Conservation (phyloP, 2,888 invertebrate species). For the Alentia gelatinosa region DNA sequence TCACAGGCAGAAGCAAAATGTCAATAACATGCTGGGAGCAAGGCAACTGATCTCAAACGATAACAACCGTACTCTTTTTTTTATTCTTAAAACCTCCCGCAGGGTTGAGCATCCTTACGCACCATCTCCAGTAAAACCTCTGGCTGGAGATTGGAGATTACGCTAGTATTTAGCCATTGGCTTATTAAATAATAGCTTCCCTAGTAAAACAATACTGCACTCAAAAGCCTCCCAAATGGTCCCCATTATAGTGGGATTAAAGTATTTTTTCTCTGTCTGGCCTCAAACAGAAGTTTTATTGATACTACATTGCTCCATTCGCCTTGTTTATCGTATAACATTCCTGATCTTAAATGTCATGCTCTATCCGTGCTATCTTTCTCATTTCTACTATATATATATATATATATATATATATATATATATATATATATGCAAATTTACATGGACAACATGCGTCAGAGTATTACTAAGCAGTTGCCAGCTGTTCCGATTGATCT, state of each 20-base stretch:
- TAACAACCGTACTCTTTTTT: neutral
- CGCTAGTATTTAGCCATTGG: neutral
- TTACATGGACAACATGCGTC: neutral
- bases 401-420: neutral
- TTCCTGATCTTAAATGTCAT: no score
- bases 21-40: neutral
- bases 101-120: no score
- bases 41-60: neutral
- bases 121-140: no score
- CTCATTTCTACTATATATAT: neutral
- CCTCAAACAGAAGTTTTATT: neutral
- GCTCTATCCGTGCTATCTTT: no score
- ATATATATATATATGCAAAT: neutral
- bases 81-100: neutral
- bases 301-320: neutral
- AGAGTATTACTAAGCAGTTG: no score
- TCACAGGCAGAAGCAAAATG: constrained; percentile 1
- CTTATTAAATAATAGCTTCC: neutral
- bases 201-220: neutral
- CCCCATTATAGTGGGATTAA: neutral
- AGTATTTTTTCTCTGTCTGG: neutral
- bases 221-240: neutral
- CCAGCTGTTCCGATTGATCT: no score
- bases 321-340: no score
- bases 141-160: neutral